These are phyloP conservation scores for Dicrostonyx torquatus DNA, from an alignment of 2,797 vertebrate species.

Conservation along the genomic window DNA sequence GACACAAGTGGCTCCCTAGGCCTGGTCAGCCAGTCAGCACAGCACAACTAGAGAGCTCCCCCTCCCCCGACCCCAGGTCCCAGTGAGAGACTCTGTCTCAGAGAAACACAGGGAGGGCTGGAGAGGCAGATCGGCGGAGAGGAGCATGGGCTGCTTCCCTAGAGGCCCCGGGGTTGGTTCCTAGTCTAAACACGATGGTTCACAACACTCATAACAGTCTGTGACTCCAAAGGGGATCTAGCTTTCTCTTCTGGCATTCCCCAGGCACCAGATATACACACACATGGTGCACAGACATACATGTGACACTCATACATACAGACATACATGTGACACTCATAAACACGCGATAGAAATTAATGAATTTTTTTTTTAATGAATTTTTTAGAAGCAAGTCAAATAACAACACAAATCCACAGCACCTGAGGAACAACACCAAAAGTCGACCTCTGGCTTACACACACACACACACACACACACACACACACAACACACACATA, in stretches of 20 bases:
- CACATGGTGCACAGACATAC: not conserved
- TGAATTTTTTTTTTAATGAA: not conserved
- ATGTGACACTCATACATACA: not conserved
- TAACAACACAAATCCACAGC: not conserved
- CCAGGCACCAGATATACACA: not conserved
- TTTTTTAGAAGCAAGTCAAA: not conserved
- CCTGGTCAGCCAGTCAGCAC: not conserved
- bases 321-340: too few relatives aligned
- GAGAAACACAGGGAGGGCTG: not conserved
- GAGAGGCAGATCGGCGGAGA: not conserved
- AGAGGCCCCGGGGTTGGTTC: not conserved
- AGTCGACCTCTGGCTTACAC: not conserved
- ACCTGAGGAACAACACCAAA: not conserved
- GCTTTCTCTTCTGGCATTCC: not conserved
- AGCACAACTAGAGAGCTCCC: not conserved
- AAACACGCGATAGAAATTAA: not conserved
- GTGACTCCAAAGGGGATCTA: not conserved
- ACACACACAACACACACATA: not conserved
- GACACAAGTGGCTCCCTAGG: not conserved
- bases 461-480: not conserved
- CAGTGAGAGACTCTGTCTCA: not conserved
- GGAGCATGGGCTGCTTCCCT: not conserved
- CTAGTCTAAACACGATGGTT: not conserved
- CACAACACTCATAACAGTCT: not conserved
- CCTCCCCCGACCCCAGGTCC: too few relatives aligned